Conservation (phyloP, 1,140 invertebrate species). For the Aphaenogaster rudis region DNA sequence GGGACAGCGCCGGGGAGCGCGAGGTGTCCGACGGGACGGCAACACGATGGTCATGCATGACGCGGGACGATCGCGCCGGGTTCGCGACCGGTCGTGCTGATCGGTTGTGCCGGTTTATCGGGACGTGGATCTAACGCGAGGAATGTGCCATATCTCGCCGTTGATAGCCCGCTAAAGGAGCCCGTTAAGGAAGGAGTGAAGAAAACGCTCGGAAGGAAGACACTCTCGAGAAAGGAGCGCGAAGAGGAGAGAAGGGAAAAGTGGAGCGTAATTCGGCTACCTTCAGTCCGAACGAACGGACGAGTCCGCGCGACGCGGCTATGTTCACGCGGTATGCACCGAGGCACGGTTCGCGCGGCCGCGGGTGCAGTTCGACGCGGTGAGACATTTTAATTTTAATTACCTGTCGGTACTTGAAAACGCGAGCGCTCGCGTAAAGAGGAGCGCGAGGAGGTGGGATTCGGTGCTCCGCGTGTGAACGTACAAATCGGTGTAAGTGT, state of each 20-base stretch:
- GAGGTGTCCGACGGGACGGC: conserved; percentile 24
- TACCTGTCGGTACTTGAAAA: not conserved
- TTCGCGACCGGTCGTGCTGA: conserved; percentile 74
- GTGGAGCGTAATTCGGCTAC: not conserved
- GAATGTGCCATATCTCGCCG: conserved; percentile 72
- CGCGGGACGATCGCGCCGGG: conserved; percentile 55
- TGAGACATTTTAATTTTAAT: conserved; percentile 4
- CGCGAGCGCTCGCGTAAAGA: not conserved
- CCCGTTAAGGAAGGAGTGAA: not conserved
- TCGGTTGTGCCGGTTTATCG: conserved; percentile 63
- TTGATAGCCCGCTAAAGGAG: conserved; percentile 32
- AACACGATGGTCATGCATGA: conserved; percentile 55
- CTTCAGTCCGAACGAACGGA: not conserved
- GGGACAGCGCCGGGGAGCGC: not conserved
- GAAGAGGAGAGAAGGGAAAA: not conserved
- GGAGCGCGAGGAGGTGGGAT: not conserved
- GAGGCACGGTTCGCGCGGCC: not conserved
- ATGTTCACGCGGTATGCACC: not conserved
- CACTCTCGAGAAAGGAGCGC: not conserved
- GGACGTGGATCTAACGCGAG: conserved; percentile 67
- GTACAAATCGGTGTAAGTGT: conserved; percentile 46
- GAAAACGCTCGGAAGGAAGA: not conserved
- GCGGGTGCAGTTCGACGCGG: conserved; percentile 19
- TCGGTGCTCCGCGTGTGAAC: conserved; percentile 17
- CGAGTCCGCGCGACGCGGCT: conserved; percentile 21